phyloP scores from a whole-genome alignment of 1,140 invertebrate species.

The Eueides isabella region DNA sequence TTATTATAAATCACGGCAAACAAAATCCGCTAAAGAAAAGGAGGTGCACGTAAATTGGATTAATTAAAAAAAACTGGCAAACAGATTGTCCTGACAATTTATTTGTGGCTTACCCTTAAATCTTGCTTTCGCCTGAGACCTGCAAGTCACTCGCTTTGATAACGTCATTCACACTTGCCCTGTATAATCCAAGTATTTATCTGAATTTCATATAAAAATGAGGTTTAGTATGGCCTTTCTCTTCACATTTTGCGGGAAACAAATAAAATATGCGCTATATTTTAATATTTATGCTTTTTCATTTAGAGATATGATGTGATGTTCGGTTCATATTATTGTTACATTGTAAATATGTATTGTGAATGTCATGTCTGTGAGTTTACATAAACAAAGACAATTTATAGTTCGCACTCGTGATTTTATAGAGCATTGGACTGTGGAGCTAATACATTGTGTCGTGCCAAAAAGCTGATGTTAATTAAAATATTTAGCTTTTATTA shows the following conservation, averaged over 20 bases:
- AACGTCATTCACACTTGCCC: conserved; percentile 68
- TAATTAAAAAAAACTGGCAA: conserved; percentile 65
- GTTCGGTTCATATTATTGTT: background rate
- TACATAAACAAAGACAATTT: background rate
- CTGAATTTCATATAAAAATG: conserved; percentile 52
- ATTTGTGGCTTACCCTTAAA: conserved; percentile 46
- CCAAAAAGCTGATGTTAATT: too few species aligned
- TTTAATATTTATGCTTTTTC: conserved; percentile 3
- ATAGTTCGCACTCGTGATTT: background rate
- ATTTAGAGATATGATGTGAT: background rate
- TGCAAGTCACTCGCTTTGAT: conserved; percentile 59
- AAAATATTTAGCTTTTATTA: too few species aligned
- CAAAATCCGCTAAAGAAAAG: conserved; percentile 44
- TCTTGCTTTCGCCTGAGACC: conserved; percentile 32
- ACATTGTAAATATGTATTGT: background rate
- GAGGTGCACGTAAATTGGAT: conserved; percentile 48
- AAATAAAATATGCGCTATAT: conserved; percentile 14
- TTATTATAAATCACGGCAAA: conserved; percentile 11
- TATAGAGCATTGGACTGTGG: background rate
- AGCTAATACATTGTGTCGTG: too few species aligned
- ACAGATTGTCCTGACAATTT: conserved; percentile 65
- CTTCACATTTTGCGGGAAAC: conserved; percentile 15
- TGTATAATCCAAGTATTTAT: conserved; percentile 49
- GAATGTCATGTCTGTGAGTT: background rate
- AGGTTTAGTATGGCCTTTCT: conserved; percentile 38